These are phyloP conservation scores for Rhabdomys dilectus DNA, from an alignment of 2,113 vertebrate species.

Conservation along the genomic window DNA sequence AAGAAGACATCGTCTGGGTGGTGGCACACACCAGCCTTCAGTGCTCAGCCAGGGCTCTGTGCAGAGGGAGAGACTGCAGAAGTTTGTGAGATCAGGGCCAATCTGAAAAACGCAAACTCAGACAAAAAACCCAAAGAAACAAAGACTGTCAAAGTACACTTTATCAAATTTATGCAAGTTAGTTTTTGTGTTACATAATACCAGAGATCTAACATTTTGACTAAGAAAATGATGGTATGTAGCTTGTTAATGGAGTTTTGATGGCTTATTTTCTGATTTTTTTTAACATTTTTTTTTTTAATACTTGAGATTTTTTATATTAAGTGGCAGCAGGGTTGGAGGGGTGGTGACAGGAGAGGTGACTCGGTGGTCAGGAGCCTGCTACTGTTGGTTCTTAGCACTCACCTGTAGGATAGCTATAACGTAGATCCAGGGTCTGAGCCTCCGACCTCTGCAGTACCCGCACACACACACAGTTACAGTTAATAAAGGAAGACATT, in stretches of 20 bases:
- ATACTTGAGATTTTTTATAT: not conserved
- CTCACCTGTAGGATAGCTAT: not conserved
- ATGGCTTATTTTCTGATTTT: not conserved
- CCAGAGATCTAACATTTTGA: not conserved
- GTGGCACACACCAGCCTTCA: not conserved
- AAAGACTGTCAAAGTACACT: not conserved
- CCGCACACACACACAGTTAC: not conserved
- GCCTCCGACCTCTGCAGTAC: not conserved
- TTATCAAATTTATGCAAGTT: not conserved
- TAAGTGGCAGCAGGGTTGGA: not conserved
- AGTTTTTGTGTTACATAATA: not conserved
- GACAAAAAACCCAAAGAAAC: not conserved
- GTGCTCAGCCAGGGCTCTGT: not conserved
- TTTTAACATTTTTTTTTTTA: not conserved
- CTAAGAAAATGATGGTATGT: not conserved
- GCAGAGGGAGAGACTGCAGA: not conserved
- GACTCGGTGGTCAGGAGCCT: not conserved
- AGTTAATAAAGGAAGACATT: not conserved
- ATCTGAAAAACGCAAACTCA: not conserved
- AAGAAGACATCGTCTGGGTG: not conserved
- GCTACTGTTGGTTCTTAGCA: not conserved
- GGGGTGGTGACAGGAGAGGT: not conserved
- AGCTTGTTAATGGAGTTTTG: not conserved
- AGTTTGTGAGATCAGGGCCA: not conserved
- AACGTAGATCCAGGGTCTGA: not conserved